These are phyloP conservation scores for Napeogenes sylphis DNA, from an alignment of 2,888 invertebrate genomes.

Conservation along the genomic window DNA sequence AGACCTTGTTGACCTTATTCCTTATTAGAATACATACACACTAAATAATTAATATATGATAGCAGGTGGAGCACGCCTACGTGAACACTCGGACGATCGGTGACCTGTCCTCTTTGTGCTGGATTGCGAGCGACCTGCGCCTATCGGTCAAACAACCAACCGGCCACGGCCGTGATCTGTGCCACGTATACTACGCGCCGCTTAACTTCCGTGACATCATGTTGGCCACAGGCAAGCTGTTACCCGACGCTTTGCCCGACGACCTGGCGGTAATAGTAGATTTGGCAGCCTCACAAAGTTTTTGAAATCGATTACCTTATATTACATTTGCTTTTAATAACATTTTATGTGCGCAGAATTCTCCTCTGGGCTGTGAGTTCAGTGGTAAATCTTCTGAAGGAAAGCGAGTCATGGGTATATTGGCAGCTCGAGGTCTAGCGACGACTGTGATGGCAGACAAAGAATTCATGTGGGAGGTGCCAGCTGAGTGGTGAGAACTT, in stretches of 20 bases:
- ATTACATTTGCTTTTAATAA: neutral
- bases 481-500: conserved; percentile 81
- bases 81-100: conserved; percentile 95
- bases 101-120: conserved; percentile 95
- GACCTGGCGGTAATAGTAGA: conserved; percentile 83
- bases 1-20: no score
- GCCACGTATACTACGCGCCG: conserved; percentile 88
- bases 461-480: conserved; percentile 92
- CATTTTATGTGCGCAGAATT: conserved; percentile 80
- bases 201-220: conserved; percentile 84
- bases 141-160: conserved; percentile 56
- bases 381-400: conserved; percentile 88
- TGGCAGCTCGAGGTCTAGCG: conserved; percentile 92
- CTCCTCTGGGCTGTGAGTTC: conserved; percentile 96
- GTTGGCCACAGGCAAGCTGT: conserved; percentile 97
- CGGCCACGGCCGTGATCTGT: conserved; percentile 80
- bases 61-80: conserved; percentile 92
- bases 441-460: conserved; percentile 91
- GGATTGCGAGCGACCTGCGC: conserved; percentile 86
- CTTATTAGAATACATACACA: no score
- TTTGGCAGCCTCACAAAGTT: neutral
- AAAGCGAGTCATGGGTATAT: conserved; percentile 93
- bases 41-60: no score
- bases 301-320: neutral
- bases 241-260: conserved; percentile 97